These are phyloP conservation scores for Mythimna vitellina DNA, from an alignment of 2,888 invertebrate genomes.

Conservation along the genomic window DNA sequence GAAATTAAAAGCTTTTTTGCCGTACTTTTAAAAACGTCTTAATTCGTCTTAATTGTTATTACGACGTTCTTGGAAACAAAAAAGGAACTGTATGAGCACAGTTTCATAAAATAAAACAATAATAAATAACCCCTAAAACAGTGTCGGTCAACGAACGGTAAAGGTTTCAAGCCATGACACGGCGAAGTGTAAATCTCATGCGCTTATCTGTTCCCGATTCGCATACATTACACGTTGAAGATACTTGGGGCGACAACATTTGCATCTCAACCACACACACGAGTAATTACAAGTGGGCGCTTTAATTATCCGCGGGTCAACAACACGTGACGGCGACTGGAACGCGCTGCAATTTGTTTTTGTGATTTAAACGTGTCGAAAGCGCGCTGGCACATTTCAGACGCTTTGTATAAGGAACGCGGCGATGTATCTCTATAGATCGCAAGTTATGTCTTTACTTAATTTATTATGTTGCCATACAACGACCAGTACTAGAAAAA, in stretches of 20 bases:
- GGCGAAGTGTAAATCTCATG: conserved; percentile 85
- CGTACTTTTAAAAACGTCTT: too few relatives aligned
- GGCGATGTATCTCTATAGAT: conserved; percentile 39
- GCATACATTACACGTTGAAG: conserved; percentile 71
- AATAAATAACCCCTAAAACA: conserved; percentile 68
- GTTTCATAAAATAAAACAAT: conserved; percentile 57
- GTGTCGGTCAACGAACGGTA: conserved; percentile 81
- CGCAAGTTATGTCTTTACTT: conserved; percentile 47
- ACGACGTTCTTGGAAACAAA: too few relatives aligned
- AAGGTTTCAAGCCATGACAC: conserved; percentile 76
- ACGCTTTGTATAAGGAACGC: conserved; percentile 43
- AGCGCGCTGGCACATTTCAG: conserved; percentile 62
- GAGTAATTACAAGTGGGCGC: conserved; percentile 86
- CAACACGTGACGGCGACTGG: conserved; percentile 74
- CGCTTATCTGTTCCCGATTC: conserved; percentile 86
- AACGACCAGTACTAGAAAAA: conserved; percentile 54
- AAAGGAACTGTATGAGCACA: conserved; percentile 15
- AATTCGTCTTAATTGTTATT: conserved; percentile 48
- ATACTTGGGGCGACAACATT: conserved; percentile 86
- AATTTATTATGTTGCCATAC: conserved; percentile 60
- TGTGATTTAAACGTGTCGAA: conserved; percentile 80
- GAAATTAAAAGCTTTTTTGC: too few relatives aligned
- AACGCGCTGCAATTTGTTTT: conserved; percentile 86
- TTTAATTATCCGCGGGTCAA: conserved; percentile 84
- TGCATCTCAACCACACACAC: conserved; percentile 85